Evolutionary conservation across 2,113 vertebrate genomes (phyloP).

Genomic region (Gadus chalcogrammus): DNA sequence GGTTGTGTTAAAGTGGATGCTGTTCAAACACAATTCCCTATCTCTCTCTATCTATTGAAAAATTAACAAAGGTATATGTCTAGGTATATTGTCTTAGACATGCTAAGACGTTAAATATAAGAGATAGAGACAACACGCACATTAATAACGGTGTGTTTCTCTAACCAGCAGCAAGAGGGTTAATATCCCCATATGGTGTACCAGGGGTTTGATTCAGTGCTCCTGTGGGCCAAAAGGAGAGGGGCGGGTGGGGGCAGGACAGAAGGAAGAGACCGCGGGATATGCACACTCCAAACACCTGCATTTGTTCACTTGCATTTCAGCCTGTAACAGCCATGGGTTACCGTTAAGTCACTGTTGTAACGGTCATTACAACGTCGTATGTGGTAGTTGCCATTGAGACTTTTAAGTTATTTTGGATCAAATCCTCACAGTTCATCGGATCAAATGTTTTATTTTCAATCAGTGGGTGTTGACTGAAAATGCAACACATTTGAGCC

Average conservation of each 20-base stretch:
- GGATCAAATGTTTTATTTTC: background rate
- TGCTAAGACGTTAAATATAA: background rate
- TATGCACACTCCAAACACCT: conserved; percentile 60
- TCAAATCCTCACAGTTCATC: background rate
- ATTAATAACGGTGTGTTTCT: background rate
- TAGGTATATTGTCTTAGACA: background rate
- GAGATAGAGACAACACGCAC: background rate
- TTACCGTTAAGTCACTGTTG: conserved; percentile 23
- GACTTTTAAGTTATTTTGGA: conserved; percentile 34
- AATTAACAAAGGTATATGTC: background rate
- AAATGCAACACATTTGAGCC: too few relatives aligned
- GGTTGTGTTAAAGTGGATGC: too few relatives aligned
- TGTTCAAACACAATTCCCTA: background rate
- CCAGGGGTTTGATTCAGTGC: conserved; percentile 64
- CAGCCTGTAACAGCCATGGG: conserved; percentile 16
- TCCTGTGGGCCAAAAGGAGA: conserved; percentile 42
- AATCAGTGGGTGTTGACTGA: too few relatives aligned
- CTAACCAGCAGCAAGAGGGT: conserved; percentile 57
- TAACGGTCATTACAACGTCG: conserved; percentile 20
- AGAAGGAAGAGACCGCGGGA: conserved; percentile 65
- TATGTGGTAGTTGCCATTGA: conserved; percentile 16
- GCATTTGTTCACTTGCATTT: conserved; percentile 59
- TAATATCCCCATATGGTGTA: conserved; percentile 71
- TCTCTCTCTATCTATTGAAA: background rate
- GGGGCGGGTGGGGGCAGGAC: conserved; percentile 57